Conservation (phyloP, 2,113 vertebrate genomes). For the Pandion haliaetus region DNA sequence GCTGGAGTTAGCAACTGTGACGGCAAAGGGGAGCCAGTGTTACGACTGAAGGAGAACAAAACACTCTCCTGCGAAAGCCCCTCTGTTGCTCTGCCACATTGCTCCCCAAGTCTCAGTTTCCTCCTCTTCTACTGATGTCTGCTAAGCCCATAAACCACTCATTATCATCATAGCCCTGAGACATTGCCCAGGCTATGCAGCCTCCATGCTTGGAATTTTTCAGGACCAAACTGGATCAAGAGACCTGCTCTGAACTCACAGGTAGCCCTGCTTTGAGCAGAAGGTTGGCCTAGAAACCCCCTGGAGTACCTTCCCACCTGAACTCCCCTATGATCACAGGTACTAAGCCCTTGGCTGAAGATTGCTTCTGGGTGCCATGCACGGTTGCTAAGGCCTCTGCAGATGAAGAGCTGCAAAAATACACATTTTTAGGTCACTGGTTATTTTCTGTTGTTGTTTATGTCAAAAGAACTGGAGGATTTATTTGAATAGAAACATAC, state of each 20-base stretch:
- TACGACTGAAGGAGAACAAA: not conserved
- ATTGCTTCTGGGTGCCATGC: accelerated
- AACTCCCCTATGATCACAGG: accelerated
- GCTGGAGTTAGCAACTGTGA: not conserved
- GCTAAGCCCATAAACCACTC: not conserved
- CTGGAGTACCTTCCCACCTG: not conserved
- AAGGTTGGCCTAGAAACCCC: not conserved
- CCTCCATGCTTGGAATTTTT: not conserved
- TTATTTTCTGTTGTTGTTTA: not conserved
- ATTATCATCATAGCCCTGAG: not conserved
- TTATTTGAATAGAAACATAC: not conserved
- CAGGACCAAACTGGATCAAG: not conserved
- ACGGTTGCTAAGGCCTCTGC: not conserved
- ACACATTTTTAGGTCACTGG: not conserved
- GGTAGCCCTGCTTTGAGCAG: not conserved
- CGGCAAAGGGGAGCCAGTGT: not conserved
- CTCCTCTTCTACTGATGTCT: not conserved
- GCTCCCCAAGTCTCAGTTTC: not conserved
- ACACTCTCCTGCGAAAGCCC: not conserved
- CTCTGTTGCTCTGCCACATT: not conserved
- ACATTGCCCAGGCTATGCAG: not conserved
- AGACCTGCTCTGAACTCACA: not conserved
- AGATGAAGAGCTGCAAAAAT: not conserved
- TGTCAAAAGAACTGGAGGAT: not conserved
- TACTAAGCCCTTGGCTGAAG: not conserved